Evolutionary conservation across 2,888 invertebrate genomes (phyloP).

Genomic region (Tiliacea citrago): DNA sequence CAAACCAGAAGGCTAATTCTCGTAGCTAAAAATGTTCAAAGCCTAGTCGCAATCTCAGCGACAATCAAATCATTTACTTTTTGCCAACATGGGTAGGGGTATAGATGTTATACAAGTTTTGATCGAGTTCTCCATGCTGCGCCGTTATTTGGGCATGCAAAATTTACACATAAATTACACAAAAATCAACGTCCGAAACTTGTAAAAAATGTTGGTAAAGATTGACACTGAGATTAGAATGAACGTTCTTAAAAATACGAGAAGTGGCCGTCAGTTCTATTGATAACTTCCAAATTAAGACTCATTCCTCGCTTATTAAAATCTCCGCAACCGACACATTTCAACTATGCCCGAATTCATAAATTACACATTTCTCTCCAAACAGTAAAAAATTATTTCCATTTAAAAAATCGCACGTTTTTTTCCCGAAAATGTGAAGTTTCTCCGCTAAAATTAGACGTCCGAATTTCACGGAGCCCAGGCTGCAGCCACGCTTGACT

Average conservation of each 20-base stretch:
- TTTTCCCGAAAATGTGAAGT: constrained; percentile 14
- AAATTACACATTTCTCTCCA: constrained; percentile 15
- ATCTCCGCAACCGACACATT: not conserved
- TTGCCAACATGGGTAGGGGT: too few relatives aligned
- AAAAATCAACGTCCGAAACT: not conserved
- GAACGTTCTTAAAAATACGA: not conserved
- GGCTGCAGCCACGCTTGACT: constrained; percentile 44
- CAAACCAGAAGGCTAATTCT: not conserved
- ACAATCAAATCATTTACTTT: not conserved
- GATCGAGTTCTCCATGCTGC: too few relatives aligned
- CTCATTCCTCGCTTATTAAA: not conserved
- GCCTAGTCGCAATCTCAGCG: not conserved
- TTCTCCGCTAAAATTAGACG: constrained; percentile 35
- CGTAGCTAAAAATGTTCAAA: too few relatives aligned
- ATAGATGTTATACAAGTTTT: too few relatives aligned
- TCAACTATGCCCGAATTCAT: not conserved
- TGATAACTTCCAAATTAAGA: not conserved
- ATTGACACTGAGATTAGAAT: not conserved
- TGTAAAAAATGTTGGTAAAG: not conserved
- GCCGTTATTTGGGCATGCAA: too few relatives aligned
- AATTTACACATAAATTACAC: too few relatives aligned
- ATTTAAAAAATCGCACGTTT: constrained; percentile 10
- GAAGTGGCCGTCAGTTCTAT: not conserved
- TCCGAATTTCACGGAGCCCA: constrained; percentile 20
- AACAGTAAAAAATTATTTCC: constrained; percentile 17